Base-by-base conservation (phyloP, 2,113 vertebrate genomes). In the Puntigrus tetrazona region DNA sequence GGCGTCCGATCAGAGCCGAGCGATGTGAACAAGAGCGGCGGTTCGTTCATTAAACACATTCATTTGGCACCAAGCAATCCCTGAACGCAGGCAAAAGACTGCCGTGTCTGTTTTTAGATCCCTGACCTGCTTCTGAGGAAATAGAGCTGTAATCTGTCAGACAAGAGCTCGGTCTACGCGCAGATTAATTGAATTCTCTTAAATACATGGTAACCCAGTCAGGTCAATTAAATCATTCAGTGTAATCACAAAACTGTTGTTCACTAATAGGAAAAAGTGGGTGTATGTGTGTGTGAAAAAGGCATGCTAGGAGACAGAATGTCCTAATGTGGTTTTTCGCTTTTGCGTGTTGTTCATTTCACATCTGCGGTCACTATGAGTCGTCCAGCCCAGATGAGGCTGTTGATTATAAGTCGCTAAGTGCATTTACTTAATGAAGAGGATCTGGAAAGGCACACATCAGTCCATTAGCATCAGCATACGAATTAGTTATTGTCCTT, bases 191-290 rank as follows among this genome's bases (percentile, higher is more conserved):
- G 85, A 88, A 91, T 92, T 90, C 90, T 87, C 87, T 86, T 31
- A 79, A 83, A 92, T 88, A 92, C 90, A 90, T 87, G 86, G 86
- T 89, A 91, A 92, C 91, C 90, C 88, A 79, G 89, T 79, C 84
- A 92, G 91, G 93, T 93, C 91, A 94, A 93, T 94, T 94, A 91
- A 92, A 94, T 93, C 92, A 93, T 92, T 93, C 85, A 63, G 88
- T 92, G 90, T 93, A 93, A 94, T 94, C 93, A 92, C 89, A 90
- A 93, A 89, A 90, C 91, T 73, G 85, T 87, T 82, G 77, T 86
- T 63, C 85, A 88, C 88, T 89, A 85, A 86, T 86, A 90, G 85
- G 43, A 87, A 86, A 86, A 82, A 86, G 75, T 52, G 57, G 63
- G 72, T 82, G 70, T 82, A 38, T 63, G 63, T 50, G 61, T 82